These are phyloP conservation scores for Microplitis manilae DNA, from an alignment of 2,888 invertebrate genomes.

Conservation along the genomic window DNA sequence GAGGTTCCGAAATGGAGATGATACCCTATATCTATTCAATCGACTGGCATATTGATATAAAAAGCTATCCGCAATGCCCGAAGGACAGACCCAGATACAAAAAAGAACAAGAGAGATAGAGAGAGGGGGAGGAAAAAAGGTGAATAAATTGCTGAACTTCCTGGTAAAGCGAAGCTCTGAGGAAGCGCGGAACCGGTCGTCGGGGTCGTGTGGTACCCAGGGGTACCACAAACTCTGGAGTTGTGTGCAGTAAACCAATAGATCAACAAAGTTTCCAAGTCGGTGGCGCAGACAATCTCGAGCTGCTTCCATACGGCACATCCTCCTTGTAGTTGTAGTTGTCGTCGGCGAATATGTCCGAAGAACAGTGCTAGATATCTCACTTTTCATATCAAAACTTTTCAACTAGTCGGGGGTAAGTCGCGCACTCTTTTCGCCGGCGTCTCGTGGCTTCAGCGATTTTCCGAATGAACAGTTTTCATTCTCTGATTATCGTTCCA, in stretches of 20 bases:
- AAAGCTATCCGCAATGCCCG: conserved; percentile 53
- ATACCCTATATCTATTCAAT: conserved; percentile 51
- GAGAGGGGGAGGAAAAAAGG: conserved; percentile 54
- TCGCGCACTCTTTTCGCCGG: neutral
- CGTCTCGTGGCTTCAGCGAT: conserved; percentile 28
- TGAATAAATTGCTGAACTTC: conserved; percentile 64
- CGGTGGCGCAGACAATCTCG: conserved; percentile 40
- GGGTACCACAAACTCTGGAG: conserved; percentile 32
- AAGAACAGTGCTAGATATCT: conserved; percentile 35
- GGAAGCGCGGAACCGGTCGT: conserved; percentile 37
- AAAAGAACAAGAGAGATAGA: conserved; percentile 44
- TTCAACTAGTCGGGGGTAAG: conserved; percentile 1
- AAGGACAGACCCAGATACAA: conserved; percentile 44
- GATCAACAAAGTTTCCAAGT: conserved; percentile 57
- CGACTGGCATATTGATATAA: conserved; percentile 60
- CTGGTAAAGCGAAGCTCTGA: conserved; percentile 44
- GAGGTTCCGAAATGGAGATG: conserved; percentile 54
- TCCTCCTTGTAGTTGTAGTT: conserved; percentile 1
- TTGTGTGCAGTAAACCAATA: conserved; percentile 50
- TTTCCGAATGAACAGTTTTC: conserved; percentile 21
- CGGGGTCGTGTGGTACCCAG: conserved; percentile 39
- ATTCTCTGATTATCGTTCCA: neutral
- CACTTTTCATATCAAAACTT: conserved; percentile 27
- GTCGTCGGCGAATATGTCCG: conserved; percentile 40
- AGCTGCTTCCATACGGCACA: conserved; percentile 16